Percentiles rank a stretch among this genome's conserved stretches.
phyloP scores from a whole-genome alignment of 1,140 invertebrate species.

The Brachionus rubens region DNA sequence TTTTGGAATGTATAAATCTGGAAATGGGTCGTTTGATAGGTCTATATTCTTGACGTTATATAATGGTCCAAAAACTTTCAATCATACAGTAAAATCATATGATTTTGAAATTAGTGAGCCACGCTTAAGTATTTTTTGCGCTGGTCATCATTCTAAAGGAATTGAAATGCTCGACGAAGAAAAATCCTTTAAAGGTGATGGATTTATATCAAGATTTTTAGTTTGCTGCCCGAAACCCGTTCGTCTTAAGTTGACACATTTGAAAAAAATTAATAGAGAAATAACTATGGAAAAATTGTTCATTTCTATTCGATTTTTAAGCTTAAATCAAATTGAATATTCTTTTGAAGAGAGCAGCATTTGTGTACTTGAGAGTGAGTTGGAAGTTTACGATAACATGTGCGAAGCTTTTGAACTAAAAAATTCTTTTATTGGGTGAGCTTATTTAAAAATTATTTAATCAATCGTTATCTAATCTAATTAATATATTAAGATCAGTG shows the following conservation, averaged over 20 bases:
- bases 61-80: background rate
- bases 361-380: too few species aligned
- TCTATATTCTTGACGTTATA: background rate
- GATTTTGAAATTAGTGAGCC: background rate
- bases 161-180: background rate
- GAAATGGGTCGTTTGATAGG: constrained; percentile 4
- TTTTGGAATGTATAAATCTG: constrained; percentile 6
- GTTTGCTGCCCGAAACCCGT: background rate
- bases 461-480: background rate
- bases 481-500: background rate
- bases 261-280: background rate
- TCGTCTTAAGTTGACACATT: background rate
- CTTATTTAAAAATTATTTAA: background rate
- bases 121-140: background rate
- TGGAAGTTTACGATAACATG: too few species aligned
- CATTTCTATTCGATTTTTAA: background rate
- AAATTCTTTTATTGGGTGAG: background rate
- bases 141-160: background rate
- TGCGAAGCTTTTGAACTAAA: too few species aligned
- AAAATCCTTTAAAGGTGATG: background rate
- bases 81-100: background rate
- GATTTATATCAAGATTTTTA: constrained; percentile 10
- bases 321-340: background rate
- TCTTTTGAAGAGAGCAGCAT: too few species aligned
- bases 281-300: background rate